phyloP scores from a whole-genome alignment of 2,113 vertebrate species.

The Felis chaus region DNA sequence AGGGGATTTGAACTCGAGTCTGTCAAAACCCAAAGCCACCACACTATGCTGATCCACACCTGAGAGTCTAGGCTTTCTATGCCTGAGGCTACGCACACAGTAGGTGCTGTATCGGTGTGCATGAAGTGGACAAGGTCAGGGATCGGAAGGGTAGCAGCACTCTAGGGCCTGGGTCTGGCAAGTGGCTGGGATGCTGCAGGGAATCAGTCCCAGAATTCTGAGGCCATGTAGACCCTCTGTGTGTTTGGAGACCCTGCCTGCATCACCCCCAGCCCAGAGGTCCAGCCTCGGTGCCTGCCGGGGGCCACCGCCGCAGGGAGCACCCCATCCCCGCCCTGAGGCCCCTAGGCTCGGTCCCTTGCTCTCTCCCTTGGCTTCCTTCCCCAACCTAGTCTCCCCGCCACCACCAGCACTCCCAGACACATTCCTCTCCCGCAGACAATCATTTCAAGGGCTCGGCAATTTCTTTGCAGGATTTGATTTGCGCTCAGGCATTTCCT shows the following conservation, averaged over 20 bases:
- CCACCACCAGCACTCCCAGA: not conserved
- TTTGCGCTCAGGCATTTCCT: conserved; percentile 85
- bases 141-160: not conserved
- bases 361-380: not conserved
- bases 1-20: not conserved
- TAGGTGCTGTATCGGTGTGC: not conserved
- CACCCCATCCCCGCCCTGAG: not conserved
- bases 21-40: not conserved
- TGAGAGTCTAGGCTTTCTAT: not conserved
- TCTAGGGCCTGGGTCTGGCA: not conserved
- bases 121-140: not conserved
- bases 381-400: not conserved
- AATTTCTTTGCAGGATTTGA: conserved; percentile 78
- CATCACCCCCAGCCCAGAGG: not conserved
- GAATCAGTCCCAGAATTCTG: not conserved
- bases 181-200: too few relatives aligned
- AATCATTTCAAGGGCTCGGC: conserved; percentile 6
- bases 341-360: not conserved
- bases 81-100: not conserved
- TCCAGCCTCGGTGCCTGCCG: not conserved
- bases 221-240: not conserved
- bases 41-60: fast-evolving
- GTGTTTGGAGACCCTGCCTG: not conserved
- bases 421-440: conserved; percentile 53
- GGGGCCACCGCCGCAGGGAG: not conserved